Base-by-base conservation (phyloP, 2,888 invertebrate genomes). In the Gryllus longicercus region DNA sequence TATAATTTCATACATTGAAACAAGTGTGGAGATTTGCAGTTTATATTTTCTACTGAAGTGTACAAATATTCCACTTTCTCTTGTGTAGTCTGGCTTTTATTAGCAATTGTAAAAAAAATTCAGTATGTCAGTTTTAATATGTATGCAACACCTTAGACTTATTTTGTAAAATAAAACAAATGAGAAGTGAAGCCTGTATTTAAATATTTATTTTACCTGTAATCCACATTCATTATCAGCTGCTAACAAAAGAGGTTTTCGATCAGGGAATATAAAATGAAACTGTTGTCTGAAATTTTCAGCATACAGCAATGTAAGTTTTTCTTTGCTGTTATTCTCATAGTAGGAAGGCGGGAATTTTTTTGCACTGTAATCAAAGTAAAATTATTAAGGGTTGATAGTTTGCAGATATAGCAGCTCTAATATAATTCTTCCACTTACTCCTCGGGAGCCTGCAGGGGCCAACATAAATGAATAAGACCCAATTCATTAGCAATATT, bases 221-320 rank as follows among this genome's bases (percentile, higher is more conserved):
- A 94, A 88, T 78, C 91, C 91, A 85, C 93, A 94, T 87, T 95
- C 95, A 85, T 95, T 95, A 79, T 92, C 91, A 76, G 91, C 90
- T 79, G 92, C 93, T 79, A 95, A 85, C 75, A 95, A 88, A 79
- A 94, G 85, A 0, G 93, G 93, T 82, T 91, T 91, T 78, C 93
- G 89, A 50, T 90, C 86, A 0, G 90, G 89, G 86, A 89, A 92
- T 78, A 89, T 87, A 79, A 89, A 87, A 80, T 88, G 87, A 86
- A 91, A 94, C 84, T 95, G 95, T 79, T 90, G 89, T 21, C 95
- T 90, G 85, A 95, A 95, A 86, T 94, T 95, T 86, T 95, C 95
- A 0, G 93, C 92, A 84, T 93, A 93, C 79, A 93, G 89, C 76
- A 95, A 86, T 14, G 94, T 85, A 18, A 94, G 85, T 78, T 92